phyloP scores from a whole-genome alignment of 1,140 invertebrate genomes.

The Apis florea region DNA sequence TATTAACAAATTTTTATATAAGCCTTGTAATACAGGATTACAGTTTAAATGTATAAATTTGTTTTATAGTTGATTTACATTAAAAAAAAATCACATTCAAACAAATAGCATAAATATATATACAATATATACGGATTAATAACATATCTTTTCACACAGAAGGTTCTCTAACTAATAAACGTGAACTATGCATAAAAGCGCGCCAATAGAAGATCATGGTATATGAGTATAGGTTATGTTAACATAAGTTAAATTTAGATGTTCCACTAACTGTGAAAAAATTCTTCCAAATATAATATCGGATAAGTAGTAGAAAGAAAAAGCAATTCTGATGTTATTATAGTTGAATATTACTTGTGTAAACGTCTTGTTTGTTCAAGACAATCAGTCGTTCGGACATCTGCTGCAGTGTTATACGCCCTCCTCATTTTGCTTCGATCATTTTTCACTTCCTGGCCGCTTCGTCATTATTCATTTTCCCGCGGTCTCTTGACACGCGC shows the following conservation, averaged over 20 bases:
- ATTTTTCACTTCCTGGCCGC: slow-evolving; percentile 51
- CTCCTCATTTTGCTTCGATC: slow-evolving; percentile 76
- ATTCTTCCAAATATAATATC: neutral
- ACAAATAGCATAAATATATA: neutral
- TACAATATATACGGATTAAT: neutral
- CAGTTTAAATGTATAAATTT: neutral
- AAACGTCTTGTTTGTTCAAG: slow-evolving; percentile 76
- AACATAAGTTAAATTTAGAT: neutral
- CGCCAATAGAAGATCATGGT: slow-evolving; percentile 30
- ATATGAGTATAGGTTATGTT: slow-evolving; percentile 32
- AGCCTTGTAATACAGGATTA: neutral
- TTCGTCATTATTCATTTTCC: slow-evolving; percentile 68
- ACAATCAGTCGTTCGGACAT: slow-evolving; percentile 72
- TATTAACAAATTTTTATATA: neutral
- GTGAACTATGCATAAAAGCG: slow-evolving; percentile 4
- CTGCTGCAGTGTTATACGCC: slow-evolving; percentile 71
- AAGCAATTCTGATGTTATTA: neutral
- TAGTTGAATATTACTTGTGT: slow-evolving; percentile 71
- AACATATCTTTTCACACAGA: neutral
- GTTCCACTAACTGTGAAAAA: neutral
- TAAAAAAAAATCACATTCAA: neutral
- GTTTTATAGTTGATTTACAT: neutral
- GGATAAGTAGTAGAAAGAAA: neutral
- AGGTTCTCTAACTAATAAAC: neutral
- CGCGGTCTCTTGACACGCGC: slow-evolving; percentile 67